Conservation (phyloP, 2,888 invertebrate genomes). For the Camptogramma bilineatum region DNA sequence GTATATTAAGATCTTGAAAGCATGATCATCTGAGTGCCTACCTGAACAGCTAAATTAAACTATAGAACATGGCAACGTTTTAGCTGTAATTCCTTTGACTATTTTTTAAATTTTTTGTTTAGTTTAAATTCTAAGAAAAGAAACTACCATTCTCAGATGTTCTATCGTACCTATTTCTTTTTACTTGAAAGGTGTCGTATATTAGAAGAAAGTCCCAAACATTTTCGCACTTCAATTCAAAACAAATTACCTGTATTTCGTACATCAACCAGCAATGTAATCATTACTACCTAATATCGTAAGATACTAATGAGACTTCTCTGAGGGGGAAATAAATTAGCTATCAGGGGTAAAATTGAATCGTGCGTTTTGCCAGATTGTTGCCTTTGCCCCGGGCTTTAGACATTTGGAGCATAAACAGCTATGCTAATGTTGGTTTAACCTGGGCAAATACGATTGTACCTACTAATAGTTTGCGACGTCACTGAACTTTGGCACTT, state of each 20-base stretch:
- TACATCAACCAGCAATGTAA: slow-evolving; percentile 9
- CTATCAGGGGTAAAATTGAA: slow-evolving; percentile 79
- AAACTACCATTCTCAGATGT: too few species aligned
- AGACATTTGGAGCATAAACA: slow-evolving; percentile 4
- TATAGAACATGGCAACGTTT: too few species aligned
- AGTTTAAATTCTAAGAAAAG: too few species aligned
- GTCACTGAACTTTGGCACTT: not conserved
- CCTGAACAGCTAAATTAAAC: too few species aligned
- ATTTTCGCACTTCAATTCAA: not conserved
- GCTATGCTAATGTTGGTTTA: slow-evolving; percentile 6
- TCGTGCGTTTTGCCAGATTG: slow-evolving; percentile 72
- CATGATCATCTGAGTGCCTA: too few species aligned
- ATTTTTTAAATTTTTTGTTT: too few species aligned
- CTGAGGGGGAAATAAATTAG: slow-evolving; percentile 78
- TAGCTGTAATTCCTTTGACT: too few species aligned
- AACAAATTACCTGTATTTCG: slow-evolving; percentile 5
- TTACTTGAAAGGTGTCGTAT: too few species aligned
- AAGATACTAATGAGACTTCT: slow-evolving; percentile 22
- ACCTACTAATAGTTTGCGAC: not conserved
- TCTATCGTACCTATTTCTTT: too few species aligned
- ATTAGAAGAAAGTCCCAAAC: too few species aligned
- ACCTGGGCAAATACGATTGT: not conserved
- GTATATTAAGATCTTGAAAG: too few species aligned
- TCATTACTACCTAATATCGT: slow-evolving; percentile 23
- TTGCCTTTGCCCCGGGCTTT: slow-evolving; percentile 54